phyloP scores from a whole-genome alignment of 1,140 invertebrate genomes.

The Pteromalus puparum region DNA sequence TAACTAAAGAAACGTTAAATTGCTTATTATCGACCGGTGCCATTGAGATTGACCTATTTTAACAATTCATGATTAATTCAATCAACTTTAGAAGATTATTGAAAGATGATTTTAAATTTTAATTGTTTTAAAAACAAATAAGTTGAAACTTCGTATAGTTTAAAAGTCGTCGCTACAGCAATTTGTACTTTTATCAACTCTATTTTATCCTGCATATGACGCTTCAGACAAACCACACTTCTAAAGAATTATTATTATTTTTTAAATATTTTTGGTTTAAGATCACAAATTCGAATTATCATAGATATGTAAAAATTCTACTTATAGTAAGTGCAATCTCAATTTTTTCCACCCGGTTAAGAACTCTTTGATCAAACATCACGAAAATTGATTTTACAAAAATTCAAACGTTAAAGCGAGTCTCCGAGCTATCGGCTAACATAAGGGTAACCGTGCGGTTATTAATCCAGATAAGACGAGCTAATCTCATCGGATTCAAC shows the following conservation, averaged over 20 bases:
- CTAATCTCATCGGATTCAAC: slow-evolving; percentile 90
- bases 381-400: slow-evolving; percentile 35
- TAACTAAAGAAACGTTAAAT: slow-evolving; percentile 18
- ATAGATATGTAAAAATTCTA: slow-evolving; percentile 51
- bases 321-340: slow-evolving; percentile 45
- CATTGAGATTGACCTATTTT: slow-evolving; percentile 39
- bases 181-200: slow-evolving; percentile 42
- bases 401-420: slow-evolving; percentile 89
- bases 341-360: slow-evolving; percentile 35
- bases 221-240: not conserved
- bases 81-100: not conserved
- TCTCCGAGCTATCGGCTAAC: slow-evolving; percentile 94
- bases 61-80: not conserved
- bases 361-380: slow-evolving; percentile 2
- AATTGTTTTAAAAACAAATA: not conserved
- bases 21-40: not conserved
- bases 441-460: slow-evolving; percentile 93
- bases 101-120: not conserved
- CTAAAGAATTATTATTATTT: slow-evolving; percentile 9
- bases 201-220: slow-evolving; percentile 7
- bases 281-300: slow-evolving; percentile 44
- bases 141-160: not conserved
- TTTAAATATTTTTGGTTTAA: slow-evolving; percentile 43
- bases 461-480: slow-evolving; percentile 93
- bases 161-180: not conserved